phyloP scores from a whole-genome alignment of 53 echinoderm and acorn worm species.

The Astropecten irregularis region DNA sequence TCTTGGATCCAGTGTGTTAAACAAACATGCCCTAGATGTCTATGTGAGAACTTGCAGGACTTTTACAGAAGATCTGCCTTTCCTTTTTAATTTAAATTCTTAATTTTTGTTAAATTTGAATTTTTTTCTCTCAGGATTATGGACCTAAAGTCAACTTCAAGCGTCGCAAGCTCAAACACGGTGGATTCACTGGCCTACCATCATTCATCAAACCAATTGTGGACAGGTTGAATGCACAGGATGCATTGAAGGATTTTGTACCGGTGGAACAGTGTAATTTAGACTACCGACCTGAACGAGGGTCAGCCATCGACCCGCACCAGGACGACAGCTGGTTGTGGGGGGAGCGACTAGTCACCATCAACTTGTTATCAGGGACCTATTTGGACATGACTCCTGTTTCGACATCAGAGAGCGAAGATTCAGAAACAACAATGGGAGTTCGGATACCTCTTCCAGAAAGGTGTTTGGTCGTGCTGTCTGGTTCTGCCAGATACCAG shows the following conservation, averaged over 20 bases:
- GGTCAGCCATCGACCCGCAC: slow-evolving; percentile 93
- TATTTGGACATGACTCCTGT: slow-evolving; percentile 63
- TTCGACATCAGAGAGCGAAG: background rate
- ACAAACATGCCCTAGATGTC: too few species aligned
- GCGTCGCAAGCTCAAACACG: slow-evolving; percentile 73
- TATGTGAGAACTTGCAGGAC: too few species aligned
- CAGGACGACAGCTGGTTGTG: slow-evolving; percentile 95
- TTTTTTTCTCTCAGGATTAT: slow-evolving; percentile 70
- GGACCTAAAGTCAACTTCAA: slow-evolving; percentile 98
- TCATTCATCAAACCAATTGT: slow-evolving; percentile 74
- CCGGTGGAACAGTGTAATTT: slow-evolving; percentile 92
- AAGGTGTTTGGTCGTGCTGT: slow-evolving; percentile 70
- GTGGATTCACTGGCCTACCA: slow-evolving; percentile 80
- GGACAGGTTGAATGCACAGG: slow-evolving; percentile 48
- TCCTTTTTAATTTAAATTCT: too few species aligned
- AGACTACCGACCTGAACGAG: slow-evolving; percentile 83
- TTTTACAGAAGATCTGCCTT: too few species aligned
- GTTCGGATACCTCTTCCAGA: slow-evolving; percentile 68
- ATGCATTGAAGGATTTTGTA: slow-evolving; percentile 58
- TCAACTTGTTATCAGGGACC: slow-evolving; percentile 87
- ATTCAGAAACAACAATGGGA: background rate
- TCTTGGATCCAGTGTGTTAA: too few species aligned
- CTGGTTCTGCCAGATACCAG: slow-evolving; percentile 73
- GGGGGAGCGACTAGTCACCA: slow-evolving; percentile 89
- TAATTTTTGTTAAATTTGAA: too few species aligned